These are phyloP conservation scores for Gallinago undulata DNA, from an alignment of 2,113 vertebrate species.

Conservation along the genomic window DNA sequence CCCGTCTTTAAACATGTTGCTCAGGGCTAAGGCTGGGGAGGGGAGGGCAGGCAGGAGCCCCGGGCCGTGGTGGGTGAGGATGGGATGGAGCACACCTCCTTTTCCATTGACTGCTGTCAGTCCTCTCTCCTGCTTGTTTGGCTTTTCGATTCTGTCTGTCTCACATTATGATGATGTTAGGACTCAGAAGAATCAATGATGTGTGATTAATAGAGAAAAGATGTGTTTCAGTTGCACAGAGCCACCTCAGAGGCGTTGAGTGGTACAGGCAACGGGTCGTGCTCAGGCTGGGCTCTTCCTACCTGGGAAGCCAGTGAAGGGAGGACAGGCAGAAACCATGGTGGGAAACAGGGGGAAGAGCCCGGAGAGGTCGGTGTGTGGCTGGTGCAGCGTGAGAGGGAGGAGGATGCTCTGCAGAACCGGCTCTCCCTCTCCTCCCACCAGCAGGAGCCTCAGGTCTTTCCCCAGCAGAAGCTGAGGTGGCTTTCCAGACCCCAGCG, in stretches of 20 bases:
- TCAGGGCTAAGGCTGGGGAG: neutral
- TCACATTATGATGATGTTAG: fast-evolving
- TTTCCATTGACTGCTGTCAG: neutral
- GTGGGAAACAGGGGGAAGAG: neutral
- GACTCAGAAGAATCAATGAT: neutral
- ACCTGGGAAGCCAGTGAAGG: fast-evolving
- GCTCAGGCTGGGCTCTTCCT: neutral
- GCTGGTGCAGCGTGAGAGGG: neutral
- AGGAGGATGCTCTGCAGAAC: neutral
- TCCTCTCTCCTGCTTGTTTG: neutral
- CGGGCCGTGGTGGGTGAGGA: neutral
- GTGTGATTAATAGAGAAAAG: neutral
- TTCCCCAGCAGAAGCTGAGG: neutral
- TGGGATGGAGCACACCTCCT: neutral
- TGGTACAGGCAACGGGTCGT: neutral
- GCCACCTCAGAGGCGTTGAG: neutral
- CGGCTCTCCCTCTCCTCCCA: neutral
- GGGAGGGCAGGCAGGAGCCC: neutral
- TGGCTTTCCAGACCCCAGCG: fast-evolving
- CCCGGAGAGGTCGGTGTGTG: fast-evolving
- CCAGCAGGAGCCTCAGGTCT: neutral
- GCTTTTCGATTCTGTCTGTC: neutral
- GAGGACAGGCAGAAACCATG: fast-evolving
- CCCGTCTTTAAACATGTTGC: neutral
- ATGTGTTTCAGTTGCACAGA: neutral